phyloP scores from a whole-genome alignment of 2,888 invertebrate species.

The Seira ritae region DNA sequence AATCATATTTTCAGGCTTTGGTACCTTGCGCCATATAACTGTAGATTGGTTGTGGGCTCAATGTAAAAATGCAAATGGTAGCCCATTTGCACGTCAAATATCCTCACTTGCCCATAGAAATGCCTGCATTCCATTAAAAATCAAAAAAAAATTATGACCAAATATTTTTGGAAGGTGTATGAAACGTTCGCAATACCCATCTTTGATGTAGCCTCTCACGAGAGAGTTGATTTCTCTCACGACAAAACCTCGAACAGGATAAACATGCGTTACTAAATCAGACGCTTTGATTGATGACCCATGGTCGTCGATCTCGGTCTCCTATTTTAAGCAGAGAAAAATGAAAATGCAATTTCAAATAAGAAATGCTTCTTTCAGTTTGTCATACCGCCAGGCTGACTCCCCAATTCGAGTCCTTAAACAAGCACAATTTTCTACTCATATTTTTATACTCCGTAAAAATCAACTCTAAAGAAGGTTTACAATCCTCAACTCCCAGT shows the following conservation, averaged over 20 bases:
- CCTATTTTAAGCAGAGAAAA: no score
- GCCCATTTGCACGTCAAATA: constrained; percentile 18
- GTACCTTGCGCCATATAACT: constrained; percentile 17
- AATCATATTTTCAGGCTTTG: background rate
- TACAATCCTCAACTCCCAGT: no score
- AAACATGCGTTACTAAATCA: constrained; percentile 14
- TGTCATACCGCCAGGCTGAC: no score
- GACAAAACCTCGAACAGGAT: constrained; percentile 56
- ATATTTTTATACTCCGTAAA: background rate
- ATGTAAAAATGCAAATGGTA: constrained; percentile 45
- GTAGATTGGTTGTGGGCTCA: constrained; percentile 33
- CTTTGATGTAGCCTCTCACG: constrained; percentile 56
- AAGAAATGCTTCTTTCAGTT: no score
- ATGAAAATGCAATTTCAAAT: no score
- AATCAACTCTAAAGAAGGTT: no score
- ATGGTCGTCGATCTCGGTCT: no score
- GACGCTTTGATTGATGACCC: no score
- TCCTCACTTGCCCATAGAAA: constrained; percentile 31
- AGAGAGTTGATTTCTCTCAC: constrained; percentile 54
- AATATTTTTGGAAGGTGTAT: background rate
- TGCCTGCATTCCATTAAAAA: no score
- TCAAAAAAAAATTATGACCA: background rate
- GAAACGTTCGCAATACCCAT: constrained; percentile 31
- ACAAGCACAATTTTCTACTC: no score
- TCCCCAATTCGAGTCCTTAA: no score